Conservation (phyloP, 2,888 invertebrate species). For the Lordiphosa andalusiaca region DNA sequence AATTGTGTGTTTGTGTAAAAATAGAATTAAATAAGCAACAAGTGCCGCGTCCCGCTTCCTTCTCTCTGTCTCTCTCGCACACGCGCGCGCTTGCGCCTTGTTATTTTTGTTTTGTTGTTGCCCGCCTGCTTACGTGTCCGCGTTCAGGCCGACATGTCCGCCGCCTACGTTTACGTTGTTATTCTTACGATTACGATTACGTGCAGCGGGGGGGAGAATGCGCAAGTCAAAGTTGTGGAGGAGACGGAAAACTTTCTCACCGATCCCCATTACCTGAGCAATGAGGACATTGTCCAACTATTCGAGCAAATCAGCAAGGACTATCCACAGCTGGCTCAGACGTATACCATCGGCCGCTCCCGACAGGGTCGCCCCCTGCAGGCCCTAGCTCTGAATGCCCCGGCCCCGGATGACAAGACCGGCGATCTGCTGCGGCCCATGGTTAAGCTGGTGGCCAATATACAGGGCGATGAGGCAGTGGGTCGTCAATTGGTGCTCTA, state of each 20-base stretch:
- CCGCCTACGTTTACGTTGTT: not conserved
- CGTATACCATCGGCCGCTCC: slow-evolving; percentile 91
- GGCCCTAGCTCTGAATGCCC: slow-evolving; percentile 85
- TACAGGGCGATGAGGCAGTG: slow-evolving; percentile 96
- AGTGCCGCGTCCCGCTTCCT: slow-evolving; percentile 17
- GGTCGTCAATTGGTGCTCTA: slow-evolving; percentile 91
- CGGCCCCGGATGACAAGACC: slow-evolving; percentile 81
- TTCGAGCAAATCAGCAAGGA: slow-evolving; percentile 83
- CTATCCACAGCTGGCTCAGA: slow-evolving; percentile 86
- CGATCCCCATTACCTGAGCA: slow-evolving; percentile 84
- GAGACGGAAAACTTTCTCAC: slow-evolving; percentile 67
- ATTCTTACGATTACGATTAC: not conserved
- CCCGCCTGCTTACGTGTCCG: slow-evolving; percentile 40
- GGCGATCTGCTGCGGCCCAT: slow-evolving; percentile 86
- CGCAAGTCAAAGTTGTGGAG: slow-evolving; percentile 44
- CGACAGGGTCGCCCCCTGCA: slow-evolving; percentile 89
- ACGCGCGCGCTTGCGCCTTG: slow-evolving; percentile 51
- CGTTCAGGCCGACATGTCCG: slow-evolving; percentile 41
- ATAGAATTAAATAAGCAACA: slow-evolving; percentile 22
- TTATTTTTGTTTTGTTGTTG: slow-evolving; percentile 18
- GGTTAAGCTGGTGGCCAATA: slow-evolving; percentile 96
- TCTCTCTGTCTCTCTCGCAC: slow-evolving; percentile 14
- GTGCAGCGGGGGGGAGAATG: slow-evolving; percentile 17
- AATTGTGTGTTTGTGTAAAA: not conserved
- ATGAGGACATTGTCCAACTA: slow-evolving; percentile 85